These are phyloP conservation scores for Echinops telfairi DNA, from an alignment of 2,113 vertebrate genomes.

Conservation along the genomic window DNA sequence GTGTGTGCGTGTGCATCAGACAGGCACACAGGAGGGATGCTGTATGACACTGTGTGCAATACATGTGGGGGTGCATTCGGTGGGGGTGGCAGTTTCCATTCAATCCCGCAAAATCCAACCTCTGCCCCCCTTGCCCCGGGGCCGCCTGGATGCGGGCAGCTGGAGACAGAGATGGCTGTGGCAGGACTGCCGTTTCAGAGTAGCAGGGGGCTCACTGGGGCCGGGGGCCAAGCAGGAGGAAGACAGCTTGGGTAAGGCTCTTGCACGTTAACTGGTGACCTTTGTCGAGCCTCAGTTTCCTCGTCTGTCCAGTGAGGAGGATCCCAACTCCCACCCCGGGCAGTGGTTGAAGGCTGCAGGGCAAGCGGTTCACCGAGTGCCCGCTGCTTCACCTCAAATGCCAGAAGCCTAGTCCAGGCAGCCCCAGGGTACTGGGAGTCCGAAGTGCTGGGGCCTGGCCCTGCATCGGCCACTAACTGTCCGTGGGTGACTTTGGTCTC, in stretches of 20 bases:
- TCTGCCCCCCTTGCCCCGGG: not conserved
- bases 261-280: not conserved
- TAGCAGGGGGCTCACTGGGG: not conserved
- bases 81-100: not conserved
- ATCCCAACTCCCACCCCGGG: rapidly evolving
- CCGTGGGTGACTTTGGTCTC: not conserved
- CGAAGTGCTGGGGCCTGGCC: not conserved
- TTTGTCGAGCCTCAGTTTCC: constrained; percentile 33
- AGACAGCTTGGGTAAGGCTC: not conserved
- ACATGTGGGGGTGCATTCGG: not conserved
- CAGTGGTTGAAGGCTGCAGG: not conserved
- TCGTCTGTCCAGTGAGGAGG: not conserved
- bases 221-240: not conserved
- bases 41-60: not conserved
- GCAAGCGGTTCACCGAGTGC: not conserved
- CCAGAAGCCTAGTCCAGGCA: not conserved
- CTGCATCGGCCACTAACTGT: not conserved
- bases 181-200: not conserved
- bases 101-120: not conserved
- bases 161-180: not conserved
- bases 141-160: not conserved
- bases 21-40: not conserved
- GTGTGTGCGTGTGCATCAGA: not conserved
- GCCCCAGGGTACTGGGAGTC: not conserved
- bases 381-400: not conserved